Percentiles rank a stretch among this genome's conserved stretches.
Evolutionary conservation across 2,113 vertebrate genomes (phyloP).

Genomic region (Myrmecophaga tridactyla): DNA sequence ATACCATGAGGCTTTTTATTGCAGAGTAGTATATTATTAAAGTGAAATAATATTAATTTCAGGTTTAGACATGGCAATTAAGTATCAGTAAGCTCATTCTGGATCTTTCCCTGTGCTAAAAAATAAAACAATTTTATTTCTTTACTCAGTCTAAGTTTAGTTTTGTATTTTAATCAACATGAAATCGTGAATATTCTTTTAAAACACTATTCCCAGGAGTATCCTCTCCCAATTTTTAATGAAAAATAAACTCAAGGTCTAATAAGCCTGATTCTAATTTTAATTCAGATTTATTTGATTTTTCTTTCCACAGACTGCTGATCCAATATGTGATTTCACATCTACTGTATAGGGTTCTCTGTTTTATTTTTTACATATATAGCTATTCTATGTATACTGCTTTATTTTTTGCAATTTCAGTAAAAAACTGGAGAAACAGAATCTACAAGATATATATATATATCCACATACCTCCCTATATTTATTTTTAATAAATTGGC

Average conservation of each 20-base stretch:
- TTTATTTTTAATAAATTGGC: too few relatives aligned
- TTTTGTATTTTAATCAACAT: slow-evolving; percentile 70
- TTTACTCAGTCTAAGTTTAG: slow-evolving; percentile 42
- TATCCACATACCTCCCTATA: too few relatives aligned
- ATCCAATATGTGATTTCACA: not conserved
- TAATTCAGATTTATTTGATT: slow-evolving; percentile 42
- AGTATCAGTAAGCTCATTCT: not conserved
- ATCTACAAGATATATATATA: too few relatives aligned
- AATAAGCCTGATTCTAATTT: not conserved
- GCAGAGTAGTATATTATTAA: not conserved
- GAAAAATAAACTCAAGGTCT: slow-evolving; percentile 53
- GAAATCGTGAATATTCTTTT: slow-evolving; percentile 34
- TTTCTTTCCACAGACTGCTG: not conserved
- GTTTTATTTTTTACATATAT: not conserved
- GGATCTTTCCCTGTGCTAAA: not conserved
- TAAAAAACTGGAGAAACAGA: not conserved
- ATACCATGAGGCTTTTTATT: not conserved
- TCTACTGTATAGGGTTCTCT: not conserved
- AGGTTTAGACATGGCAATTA: slow-evolving; percentile 33
- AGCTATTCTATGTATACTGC: not conserved
- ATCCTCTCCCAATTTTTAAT: slow-evolving; percentile 45
- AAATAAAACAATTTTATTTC: slow-evolving; percentile 44
- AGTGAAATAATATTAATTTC: slow-evolving; percentile 23
- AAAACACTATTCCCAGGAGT: slow-evolving; percentile 38
- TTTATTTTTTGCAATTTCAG: not conserved